phyloP scores from a whole-genome alignment of 2,797 vertebrate species.

The Babyrousa celebensis region DNA sequence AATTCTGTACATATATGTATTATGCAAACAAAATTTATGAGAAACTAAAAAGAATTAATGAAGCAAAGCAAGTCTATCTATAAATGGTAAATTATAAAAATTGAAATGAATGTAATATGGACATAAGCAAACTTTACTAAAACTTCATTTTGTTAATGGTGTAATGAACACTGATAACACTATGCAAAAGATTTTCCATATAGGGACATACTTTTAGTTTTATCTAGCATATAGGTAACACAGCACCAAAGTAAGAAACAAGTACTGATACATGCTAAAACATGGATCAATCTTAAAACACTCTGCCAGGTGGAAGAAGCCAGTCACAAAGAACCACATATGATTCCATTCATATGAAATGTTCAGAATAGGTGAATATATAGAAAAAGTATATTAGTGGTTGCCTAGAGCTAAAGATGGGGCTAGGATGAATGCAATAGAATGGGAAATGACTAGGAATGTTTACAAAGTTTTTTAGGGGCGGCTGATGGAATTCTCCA shows the following conservation, averaged over 20 bases:
- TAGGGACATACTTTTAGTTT: not conserved
- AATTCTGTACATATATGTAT: not conserved
- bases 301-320: not conserved
- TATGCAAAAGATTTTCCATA: not conserved
- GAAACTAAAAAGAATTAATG: not conserved
- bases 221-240: not conserved
- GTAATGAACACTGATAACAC: not conserved
- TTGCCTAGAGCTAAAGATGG: not conserved
- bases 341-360: not conserved
- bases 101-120: not conserved
- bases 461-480: not conserved
- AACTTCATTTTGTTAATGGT: not conserved
- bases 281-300: not conserved
- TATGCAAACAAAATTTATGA: too few species aligned
- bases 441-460: not conserved
- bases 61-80: not conserved
- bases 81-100: not conserved
- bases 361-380: not conserved
- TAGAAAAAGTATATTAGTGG: not conserved
- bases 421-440: not conserved
- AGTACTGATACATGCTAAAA: not conserved
- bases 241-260: not conserved
- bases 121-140: not conserved
- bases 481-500: not conserved
- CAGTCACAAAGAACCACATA: not conserved